Evolutionary conservation across 2,113 vertebrate genomes (phyloP).

Genomic region (Asarcornis scutulata): DNA sequence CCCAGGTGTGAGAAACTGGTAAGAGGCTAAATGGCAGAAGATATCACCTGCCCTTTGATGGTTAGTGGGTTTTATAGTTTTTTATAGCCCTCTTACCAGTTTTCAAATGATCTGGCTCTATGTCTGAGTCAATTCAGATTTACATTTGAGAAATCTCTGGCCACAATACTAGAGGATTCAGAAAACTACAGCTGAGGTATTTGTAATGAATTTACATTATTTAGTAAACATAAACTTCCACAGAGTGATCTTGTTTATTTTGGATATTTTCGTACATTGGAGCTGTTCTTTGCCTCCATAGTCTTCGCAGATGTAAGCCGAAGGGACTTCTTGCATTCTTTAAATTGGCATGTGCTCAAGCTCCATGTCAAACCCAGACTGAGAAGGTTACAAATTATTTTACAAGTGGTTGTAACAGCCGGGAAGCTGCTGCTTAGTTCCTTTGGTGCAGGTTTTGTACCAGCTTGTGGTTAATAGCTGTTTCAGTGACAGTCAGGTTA

Average conservation of each 20-base stretch:
- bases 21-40: background rate
- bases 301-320: background rate
- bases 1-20: background rate
- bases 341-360: background rate
- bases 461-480: background rate
- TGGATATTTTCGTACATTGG: background rate
- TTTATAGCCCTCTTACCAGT: background rate
- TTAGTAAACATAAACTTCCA: background rate
- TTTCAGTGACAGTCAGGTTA: background rate
- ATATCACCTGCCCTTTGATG: background rate
- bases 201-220: background rate
- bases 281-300: background rate
- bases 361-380: background rate
- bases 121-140: background rate
- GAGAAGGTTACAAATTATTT: background rate
- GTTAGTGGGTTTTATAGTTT: background rate
- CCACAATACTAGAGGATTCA: background rate
- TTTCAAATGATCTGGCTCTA: background rate
- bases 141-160: background rate
- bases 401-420: background rate
- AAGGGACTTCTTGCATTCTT: background rate
- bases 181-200: background rate
- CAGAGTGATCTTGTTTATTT: background rate
- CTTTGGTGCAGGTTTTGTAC: background rate
- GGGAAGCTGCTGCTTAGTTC: background rate